Conservation (phyloP, 2,888 invertebrate species). For the Crepidodera aurea region DNA sequence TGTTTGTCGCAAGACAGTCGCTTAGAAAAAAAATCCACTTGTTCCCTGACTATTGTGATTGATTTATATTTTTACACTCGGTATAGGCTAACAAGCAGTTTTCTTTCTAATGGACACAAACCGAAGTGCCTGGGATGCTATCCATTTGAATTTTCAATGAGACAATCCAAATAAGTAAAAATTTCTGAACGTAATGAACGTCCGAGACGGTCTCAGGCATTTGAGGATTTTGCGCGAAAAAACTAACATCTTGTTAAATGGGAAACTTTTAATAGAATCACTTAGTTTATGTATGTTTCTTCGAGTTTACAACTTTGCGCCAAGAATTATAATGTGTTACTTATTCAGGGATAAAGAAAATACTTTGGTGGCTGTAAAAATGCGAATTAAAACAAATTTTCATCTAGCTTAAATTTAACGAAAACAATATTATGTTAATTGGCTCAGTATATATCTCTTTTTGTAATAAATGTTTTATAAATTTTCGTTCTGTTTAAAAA, state of each 20-base stretch:
- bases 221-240: constrained; percentile 10
- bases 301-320: not conserved
- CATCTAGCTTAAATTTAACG: too few species aligned
- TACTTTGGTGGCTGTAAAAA: too few species aligned
- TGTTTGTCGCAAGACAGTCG: too few species aligned
- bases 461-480: too few species aligned
- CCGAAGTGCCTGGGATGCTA: constrained; percentile 14
- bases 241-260: constrained; percentile 8
- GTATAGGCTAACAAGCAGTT: constrained; percentile 21
- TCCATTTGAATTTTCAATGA: constrained; percentile 26
- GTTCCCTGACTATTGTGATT: not conserved
- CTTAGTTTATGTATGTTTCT: not conserved
- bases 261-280: constrained; percentile 5
- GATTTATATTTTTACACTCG: constrained; percentile 26
- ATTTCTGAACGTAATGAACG: constrained; percentile 22
- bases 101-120: constrained; percentile 9
- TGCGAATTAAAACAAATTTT: too few species aligned
- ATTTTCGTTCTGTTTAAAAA: too few species aligned
- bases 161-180: constrained; percentile 28
- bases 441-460: too few species aligned
- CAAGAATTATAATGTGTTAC: not conserved
- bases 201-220: constrained; percentile 6
- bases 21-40: not conserved
- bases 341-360: not conserved
- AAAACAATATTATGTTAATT: too few species aligned